Evolutionary conservation across 2,113 vertebrate species (phyloP), one percentile per base, ranked within the genome.

Genomic region (Ginglymostoma cirratum): DNA sequence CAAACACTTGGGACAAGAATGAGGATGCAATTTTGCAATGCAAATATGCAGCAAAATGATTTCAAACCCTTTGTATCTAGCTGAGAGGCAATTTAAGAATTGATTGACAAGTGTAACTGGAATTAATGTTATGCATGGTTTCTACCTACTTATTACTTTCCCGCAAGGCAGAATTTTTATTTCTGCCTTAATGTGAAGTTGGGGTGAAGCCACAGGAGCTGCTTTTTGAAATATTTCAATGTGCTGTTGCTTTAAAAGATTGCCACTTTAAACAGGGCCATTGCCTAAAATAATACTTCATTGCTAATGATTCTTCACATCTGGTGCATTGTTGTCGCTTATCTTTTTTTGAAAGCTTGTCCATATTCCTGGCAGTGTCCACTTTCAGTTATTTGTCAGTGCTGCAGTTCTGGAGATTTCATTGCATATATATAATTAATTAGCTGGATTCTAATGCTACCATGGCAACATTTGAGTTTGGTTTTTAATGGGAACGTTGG

Each of bases 331-430:
- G 61, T 92, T 92, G 17, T 66, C n/a, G 89, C 55, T 66, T 66
- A 72, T 95, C 69, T 95, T 30, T 70, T 69, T 95, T 48, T 15
- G 67, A 72, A 95, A 72, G 94, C 94, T 95, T 95, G 67, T 72
- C 38, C 69, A 66, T 70, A 69, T 94, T 94, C 67, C 67, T 72
- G 92, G 38, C 66, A 95, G 17, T 72, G 66, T 15, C 23, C 42
- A 27, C 23, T 48, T 52, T 34, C 67, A 45, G 24, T 45, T 70
- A 19, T 52, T 72, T 45, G 67, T 94, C 34, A 27, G 2, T 55
- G 10, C 61, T 66, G 61, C 89, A 38, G 15, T 38, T 66, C 30
- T 7, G 42, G 67, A 70, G 10, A 45, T 95, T 95, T 90, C 10
- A 15, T 90, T 72, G 69, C 4, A 27, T 45, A 48, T 24, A 52